Base-by-base conservation (phyloP, 2,888 invertebrate genomes). In the Cataglyphis cursor region DNA sequence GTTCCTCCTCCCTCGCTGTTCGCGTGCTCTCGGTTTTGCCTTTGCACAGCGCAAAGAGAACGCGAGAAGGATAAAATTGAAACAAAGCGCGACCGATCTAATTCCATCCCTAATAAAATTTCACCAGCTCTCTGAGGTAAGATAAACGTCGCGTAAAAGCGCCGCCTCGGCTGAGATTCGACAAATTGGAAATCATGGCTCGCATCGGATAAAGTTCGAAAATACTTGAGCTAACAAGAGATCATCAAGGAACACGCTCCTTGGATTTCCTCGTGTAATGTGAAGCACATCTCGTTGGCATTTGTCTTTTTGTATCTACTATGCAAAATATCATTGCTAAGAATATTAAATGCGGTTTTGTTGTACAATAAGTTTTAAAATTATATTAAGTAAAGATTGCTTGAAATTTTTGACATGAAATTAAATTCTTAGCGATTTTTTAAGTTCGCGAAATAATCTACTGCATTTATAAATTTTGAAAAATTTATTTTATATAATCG, bases 101-200 rank as follows among this genome's bases (percentile, higher is more conserved):
- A 73, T 80, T 80, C 35, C 44, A 73, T 18, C 44, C 59, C 44
- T 24, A 73, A 80, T 73, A 35, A 80, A 80, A 80, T 80, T 73
- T 59, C 18, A 44, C n/a, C 8, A 24, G 24, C 51, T 28, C 24
- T 24, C 31, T 28, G 35, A 21, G 44, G 24, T 12, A 59, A 72
- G 78, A 70, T 44, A 78, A 80, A 61, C 59, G 78, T 31, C 41
- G 41, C 59, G 44, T 31, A 28, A 38, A 68, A 54, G 73, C 31
- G 59, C 72, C 70, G 57, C n/a, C 44, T 57, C 35, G 73, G 35
- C 54, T 70, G 44, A 72, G 44, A 10, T 80, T 80, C 78, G 59
- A 80, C 78, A 80, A 80, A 80, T 80, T 80, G 78, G 44, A 72
- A 80, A 80, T 78, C 57, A 68, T 61, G 59, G 18, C 35, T 73